A percentile compares a stretch with the other conserved stretches of the same genome.
phyloP scores from a whole-genome alignment of 2,888 invertebrate genomes.

The Subacronicta megacephala region DNA sequence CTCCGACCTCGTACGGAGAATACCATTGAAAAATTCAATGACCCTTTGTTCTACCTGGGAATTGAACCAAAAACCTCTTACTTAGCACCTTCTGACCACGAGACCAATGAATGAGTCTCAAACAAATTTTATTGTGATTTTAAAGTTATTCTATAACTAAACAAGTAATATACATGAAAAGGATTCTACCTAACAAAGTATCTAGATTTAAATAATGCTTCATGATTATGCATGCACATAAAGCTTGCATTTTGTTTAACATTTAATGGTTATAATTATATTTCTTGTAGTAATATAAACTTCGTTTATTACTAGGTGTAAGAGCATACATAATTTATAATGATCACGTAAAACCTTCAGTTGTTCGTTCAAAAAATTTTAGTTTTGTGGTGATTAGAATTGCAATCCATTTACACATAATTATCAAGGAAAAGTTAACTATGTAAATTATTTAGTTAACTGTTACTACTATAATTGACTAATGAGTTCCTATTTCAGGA shows the following conservation, averaged over 20 bases:
- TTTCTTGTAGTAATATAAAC: background rate
- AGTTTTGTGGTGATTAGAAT: background rate
- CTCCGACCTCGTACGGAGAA: no score
- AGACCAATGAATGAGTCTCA: no score
- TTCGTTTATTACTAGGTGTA: conserved; percentile 2
- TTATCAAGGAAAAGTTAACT: no score
- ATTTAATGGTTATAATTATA: conserved; percentile 2
- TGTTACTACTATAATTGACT: no score
- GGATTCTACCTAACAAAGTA: background rate
- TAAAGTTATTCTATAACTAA: background rate
- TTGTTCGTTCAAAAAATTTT: background rate
- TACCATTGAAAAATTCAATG: no score
- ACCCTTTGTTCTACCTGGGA: no score
- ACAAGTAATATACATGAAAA: background rate
- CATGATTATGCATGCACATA: conserved; percentile 1
- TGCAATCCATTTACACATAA: no score
- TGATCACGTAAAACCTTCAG: background rate
- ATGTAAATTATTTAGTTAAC: no score
- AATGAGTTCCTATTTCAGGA: no score
- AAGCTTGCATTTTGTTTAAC: background rate
- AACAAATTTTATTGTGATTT: background rate
- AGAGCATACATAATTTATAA: background rate
- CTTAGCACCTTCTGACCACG: no score
- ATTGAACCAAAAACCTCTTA: no score
- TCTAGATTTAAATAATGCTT: background rate